phyloP scores from a whole-genome alignment of 2,888 invertebrate genomes.

The Helobdella robusta region DNA sequence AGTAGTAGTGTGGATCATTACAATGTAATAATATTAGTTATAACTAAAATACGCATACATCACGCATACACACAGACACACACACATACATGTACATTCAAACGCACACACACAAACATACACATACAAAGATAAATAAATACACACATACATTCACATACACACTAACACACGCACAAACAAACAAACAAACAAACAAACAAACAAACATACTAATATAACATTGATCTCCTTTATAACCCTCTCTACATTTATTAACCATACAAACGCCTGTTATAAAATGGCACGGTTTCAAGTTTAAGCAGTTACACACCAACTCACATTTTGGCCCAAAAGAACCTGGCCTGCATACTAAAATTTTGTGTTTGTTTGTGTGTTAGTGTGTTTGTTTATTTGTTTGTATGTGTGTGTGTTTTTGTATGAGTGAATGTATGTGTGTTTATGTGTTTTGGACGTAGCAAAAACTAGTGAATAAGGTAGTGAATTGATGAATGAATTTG shows the following conservation, averaged over 20 bases:
- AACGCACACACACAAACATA: background rate
- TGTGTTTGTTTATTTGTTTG: too few relatives aligned
- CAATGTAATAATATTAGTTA: too few relatives aligned
- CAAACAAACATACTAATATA: background rate
- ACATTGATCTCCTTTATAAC: conserved; percentile 1
- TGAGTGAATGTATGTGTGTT: too few relatives aligned
- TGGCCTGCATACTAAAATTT: conserved; percentile 20
- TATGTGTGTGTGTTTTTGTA: too few relatives aligned
- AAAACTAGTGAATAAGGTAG: background rate
- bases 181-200: background rate
- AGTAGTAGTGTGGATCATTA: background rate
- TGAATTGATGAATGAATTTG: background rate
- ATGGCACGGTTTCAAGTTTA: conserved; percentile 11
- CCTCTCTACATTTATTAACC: background rate
- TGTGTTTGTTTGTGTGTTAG: too few relatives aligned
- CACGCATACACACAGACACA: background rate
- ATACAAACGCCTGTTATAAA: conserved; percentile 13
- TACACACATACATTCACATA: background rate
- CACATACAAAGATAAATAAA: background rate
- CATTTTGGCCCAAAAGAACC: conserved; percentile 10
- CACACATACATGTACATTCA: background rate
- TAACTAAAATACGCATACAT: too few relatives aligned
- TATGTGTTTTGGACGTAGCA: too few relatives aligned
- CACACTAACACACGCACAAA: background rate
- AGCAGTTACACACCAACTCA: conserved; percentile 9